Conservation (phyloP, 1,140 invertebrate species). For the Pseudomyrmex cubaensis region DNA sequence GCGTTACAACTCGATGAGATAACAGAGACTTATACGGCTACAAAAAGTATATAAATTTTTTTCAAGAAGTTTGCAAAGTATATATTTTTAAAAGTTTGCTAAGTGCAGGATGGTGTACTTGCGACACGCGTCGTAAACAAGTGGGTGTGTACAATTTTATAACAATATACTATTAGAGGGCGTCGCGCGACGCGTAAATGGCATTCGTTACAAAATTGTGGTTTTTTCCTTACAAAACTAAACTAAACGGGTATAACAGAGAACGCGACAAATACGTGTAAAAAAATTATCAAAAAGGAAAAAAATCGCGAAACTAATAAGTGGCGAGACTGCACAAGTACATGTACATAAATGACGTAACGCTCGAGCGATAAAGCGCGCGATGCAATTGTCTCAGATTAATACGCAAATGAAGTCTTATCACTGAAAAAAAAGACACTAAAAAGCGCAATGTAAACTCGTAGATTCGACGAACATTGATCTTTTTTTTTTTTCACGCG, state of each 20-base stretch:
- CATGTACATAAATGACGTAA: slow-evolving; percentile 25
- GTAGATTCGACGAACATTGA: too few relatives aligned
- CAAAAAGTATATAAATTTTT: too few relatives aligned
- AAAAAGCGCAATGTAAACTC: not conserved
- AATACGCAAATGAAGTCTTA: not conserved
- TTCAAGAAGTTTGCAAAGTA: not conserved
- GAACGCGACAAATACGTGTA: not conserved
- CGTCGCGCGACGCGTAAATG: not conserved
- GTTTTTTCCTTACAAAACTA: not conserved
- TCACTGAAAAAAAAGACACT: not conserved
- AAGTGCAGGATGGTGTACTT: not conserved
- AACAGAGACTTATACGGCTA: too few relatives aligned
- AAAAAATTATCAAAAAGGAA: not conserved
- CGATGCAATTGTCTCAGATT: not conserved
- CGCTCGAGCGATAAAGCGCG: not conserved
- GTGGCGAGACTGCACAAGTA: not conserved
- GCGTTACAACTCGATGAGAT: too few relatives aligned
- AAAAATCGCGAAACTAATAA: not conserved
- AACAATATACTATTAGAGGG: not conserved
- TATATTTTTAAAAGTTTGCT: too few relatives aligned
- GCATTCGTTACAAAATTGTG: not conserved
- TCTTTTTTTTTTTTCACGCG: too few relatives aligned
- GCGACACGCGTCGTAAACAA: not conserved
- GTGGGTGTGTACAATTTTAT: not conserved
- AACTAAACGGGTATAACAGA: not conserved